Evolutionary conservation across 2,888 invertebrate species (phyloP), one percentile per base, ranked within the genome.

Genomic region (Euclidia mi): DNA sequence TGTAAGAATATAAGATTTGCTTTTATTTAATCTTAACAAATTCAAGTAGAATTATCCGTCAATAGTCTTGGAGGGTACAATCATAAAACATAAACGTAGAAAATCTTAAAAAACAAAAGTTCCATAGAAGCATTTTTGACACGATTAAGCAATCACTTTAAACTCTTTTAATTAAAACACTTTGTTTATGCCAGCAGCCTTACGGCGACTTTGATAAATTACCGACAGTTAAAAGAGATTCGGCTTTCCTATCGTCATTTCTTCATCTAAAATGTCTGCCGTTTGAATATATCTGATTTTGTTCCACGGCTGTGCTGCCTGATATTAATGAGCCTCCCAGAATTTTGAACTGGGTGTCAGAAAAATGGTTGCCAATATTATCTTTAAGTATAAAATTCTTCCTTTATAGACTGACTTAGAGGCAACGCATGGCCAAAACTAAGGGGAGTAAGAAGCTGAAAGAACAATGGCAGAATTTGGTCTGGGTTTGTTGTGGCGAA

Each of bases 101-200:
- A 51, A 64, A 42, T 50, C 31, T 28, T 50, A 29, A 55, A 41
- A 46, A 47, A 56, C 45, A 68, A 76, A 76, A 70, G 65, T 45
- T 57, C 46, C 52, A 40, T 66, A 56, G 41, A 78, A 77, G 60
- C 59, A 78, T 79, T 82, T 79, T 58, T 72, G 70, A 77, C 74
- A 71, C 78, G 81, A 84, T 83, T 80, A 84, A 82, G 82, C 78
- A 82, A 84, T 84, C 79, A 78, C 83, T 84, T 80, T 71, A n/a
- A n/a, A 68, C 75, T 81, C 76, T 78, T 86, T 84, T 84, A 85
- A 88, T 87, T 87, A 85, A 81, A 84, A 76, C 78, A 82, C 81
- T 87, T 85, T 85, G 83, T 84, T 87, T 84, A 80, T 81, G 71
- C 73, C 63, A 73, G 65, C 51, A 59, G 71, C 71, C 68, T 62